A percentile compares a stretch with the other conserved stretches of the same genome.
Evolutionary conservation across 2,797 vertebrate genomes (phyloP).

Genomic region (Anguilla obscura): DNA sequence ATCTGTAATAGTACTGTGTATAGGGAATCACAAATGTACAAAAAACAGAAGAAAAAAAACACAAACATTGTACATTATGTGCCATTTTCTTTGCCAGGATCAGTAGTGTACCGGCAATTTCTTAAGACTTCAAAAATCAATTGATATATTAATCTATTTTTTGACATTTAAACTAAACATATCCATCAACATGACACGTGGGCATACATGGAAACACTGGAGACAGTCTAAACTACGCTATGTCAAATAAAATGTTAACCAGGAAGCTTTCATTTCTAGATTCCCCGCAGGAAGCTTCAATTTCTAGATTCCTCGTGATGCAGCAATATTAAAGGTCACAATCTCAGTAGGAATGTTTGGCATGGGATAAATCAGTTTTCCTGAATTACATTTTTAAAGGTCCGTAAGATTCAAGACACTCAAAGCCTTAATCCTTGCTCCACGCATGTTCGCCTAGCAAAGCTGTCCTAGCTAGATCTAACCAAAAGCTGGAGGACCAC

Average conservation of each 20-base stretch:
- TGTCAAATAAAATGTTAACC: not conserved
- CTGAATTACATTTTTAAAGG: not conserved
- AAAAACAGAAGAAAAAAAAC: no score
- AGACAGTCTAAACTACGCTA: not conserved
- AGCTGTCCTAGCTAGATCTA: not conserved
- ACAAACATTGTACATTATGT: no score
- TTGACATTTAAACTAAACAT: no score
- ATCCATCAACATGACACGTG: no score
- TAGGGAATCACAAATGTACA: no score
- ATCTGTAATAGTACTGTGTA: no score
- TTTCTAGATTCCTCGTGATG: not conserved
- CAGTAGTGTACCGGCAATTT: no score
- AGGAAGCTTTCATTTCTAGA: not conserved
- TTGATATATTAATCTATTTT: no score
- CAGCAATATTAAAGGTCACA: not conserved
- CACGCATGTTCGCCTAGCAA: not conserved
- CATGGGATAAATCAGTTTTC: not conserved
- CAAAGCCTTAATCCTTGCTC: not conserved
- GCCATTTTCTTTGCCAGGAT: no score
- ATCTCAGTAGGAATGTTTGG: not conserved
- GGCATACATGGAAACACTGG: not conserved
- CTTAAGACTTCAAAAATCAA: no score
- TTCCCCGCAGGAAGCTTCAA: not conserved
- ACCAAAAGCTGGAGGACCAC: not conserved
- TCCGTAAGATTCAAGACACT: not conserved